Base-by-base conservation (phyloP, 30 jellyfish, hydroid and myxozoan genomes). In the Aurelia aurita complex sp. Pacific region DNA sequence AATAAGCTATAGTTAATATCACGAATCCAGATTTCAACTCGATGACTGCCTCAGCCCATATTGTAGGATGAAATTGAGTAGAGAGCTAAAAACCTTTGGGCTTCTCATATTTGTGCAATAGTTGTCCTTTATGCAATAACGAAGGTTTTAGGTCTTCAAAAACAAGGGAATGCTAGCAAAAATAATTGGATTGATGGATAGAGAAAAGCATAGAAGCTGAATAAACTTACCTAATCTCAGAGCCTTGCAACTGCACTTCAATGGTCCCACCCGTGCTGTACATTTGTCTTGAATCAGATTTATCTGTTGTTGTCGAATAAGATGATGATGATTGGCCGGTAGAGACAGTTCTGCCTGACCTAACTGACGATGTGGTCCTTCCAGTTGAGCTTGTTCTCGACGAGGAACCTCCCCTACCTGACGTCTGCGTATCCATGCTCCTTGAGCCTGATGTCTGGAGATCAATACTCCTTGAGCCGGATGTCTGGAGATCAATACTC, bases 241-340 rank as follows among this genome's bases (percentile, higher is more conserved):
- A 54, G 38, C 92, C 92, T 72, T 83, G 92, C 53, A 83, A 66
- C 32, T 83, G 92, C n/a, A 83, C 83, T 72, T 83, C 92, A 23
- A 83, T 64, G 3, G 75, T 9, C 1, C 78, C 85, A 18, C 85
- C 80, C 1, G 75, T 70, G 61, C 79, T 69, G 65, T 42, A 36
- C 59, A 71, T 51, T 17, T 62, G 73, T 18, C 72, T 52, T 14
- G 85, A 55, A 8, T 83, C 85, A 33, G 92, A 40, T 10, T 19
- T 63, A 17, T 83, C 92, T 12, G 62, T 69, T 53, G 70, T 68
- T 33, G 83, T 34, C 29, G 75, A 55, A 18, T 38, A 40, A 46
- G 78, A 69, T 50, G 85, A 16, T 54, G 74, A 34, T 54, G 77
- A 18, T 23, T 65, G 50, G 15, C 57, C 57, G 59, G 84, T 59